Evolutionary conservation across 2,113 vertebrate species (phyloP).

Genomic region (Paramormyrops kingsleyae): DNA sequence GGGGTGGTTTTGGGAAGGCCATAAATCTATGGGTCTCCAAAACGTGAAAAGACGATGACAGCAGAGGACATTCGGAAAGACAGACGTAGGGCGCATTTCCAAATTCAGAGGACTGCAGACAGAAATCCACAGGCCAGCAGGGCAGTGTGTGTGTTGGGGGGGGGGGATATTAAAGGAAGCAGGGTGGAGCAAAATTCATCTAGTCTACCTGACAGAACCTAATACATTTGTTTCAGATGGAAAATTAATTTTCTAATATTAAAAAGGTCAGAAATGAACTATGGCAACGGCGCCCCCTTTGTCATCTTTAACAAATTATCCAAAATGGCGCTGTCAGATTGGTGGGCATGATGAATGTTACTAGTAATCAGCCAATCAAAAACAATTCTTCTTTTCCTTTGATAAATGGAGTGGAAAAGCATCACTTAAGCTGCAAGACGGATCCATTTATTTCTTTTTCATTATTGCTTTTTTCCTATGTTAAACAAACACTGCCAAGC

Average conservation of each 20-base stretch:
- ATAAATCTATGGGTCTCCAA: conserved; percentile 59
- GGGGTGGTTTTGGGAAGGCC: conserved; percentile 45
- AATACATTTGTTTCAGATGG: conserved; percentile 88
- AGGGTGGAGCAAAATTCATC: conserved; percentile 66
- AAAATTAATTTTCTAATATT: conserved; percentile 97
- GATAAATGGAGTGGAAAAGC: conserved; percentile 67
- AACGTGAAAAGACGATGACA: conserved; percentile 58
- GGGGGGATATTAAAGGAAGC: neutral
- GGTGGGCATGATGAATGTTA: conserved; percentile 79
- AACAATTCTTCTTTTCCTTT: conserved; percentile 67
- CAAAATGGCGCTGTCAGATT: conserved; percentile 84
- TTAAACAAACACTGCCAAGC: conserved; percentile 50
- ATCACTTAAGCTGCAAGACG: conserved; percentile 50
- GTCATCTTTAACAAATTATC: conserved; percentile 95
- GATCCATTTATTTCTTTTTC: conserved; percentile 62
- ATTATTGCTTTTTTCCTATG: conserved; percentile 33
- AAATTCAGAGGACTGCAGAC: neutral
- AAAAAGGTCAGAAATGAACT: conserved; percentile 91
- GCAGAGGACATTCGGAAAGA: conserved; percentile 49
- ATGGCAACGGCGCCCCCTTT: conserved; percentile 76
- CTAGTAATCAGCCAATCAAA: conserved; percentile 85
- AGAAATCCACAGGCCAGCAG: neutral
- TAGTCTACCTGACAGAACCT: conserved; percentile 73
- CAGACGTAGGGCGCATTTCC: neutral
- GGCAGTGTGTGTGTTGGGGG: neutral